These are phyloP conservation scores for Chydorus sphaericus DNA, from an alignment of 2,888 invertebrate species.

Conservation along the genomic window DNA sequence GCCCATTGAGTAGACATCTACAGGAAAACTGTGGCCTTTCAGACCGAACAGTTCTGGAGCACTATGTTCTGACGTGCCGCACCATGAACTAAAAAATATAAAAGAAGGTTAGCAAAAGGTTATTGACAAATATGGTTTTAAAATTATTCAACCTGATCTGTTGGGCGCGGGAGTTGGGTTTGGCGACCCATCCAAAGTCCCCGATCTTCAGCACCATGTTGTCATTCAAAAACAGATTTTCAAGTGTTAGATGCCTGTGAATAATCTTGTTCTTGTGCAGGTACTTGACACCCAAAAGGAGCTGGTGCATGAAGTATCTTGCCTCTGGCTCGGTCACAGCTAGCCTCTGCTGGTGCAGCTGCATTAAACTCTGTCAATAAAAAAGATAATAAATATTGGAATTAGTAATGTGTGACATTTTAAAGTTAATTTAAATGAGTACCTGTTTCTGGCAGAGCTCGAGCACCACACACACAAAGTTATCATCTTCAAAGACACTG, in stretches of 20 bases:
- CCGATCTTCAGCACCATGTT: slow-evolving; percentile 89
- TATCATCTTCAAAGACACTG: slow-evolving; percentile 83
- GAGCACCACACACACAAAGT: slow-evolving; percentile 86
- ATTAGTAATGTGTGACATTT: background rate
- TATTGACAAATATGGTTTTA: background rate
- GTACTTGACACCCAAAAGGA: slow-evolving; percentile 79
- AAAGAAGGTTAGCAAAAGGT: slow-evolving; percentile 10
- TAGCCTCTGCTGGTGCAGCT: slow-evolving; percentile 88
- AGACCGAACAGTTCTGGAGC: slow-evolving; percentile 96
- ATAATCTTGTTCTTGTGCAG: slow-evolving; percentile 85
- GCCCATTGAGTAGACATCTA: slow-evolving; percentile 98
- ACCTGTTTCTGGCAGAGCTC: slow-evolving; percentile 90
- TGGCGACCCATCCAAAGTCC: slow-evolving; percentile 95
- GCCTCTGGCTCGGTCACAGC: slow-evolving; percentile 95
- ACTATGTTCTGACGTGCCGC: slow-evolving; percentile 99
- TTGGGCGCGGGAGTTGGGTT: slow-evolving; percentile 75
- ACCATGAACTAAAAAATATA: slow-evolving; percentile 60
- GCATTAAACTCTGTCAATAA: slow-evolving; percentile 80
- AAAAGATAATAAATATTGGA: slow-evolving; percentile 10
- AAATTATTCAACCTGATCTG: slow-evolving; percentile 31
- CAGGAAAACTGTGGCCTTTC: slow-evolving; percentile 95
- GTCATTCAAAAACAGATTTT: slow-evolving; percentile 92
- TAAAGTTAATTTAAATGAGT: slow-evolving; percentile 31
- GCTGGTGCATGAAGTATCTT: slow-evolving; percentile 88
- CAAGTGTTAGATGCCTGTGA: slow-evolving; percentile 93